These are phyloP conservation scores for Meleagris gallopavo DNA, from an alignment of 2,113 vertebrate species.

Conservation along the genomic window DNA sequence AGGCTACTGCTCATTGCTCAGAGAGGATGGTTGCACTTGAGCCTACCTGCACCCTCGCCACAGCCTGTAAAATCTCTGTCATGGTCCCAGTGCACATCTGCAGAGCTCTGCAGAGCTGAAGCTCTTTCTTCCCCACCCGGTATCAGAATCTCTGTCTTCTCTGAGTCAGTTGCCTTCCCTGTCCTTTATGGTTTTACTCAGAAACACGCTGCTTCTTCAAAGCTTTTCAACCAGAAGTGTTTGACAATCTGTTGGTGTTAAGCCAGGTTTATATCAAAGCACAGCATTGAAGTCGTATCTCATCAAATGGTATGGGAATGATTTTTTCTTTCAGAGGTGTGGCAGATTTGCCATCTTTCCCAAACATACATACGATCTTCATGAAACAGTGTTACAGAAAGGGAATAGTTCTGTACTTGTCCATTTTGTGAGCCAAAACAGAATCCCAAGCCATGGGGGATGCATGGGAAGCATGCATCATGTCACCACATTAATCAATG, in stretches of 20 bases:
- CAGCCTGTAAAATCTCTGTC: not conserved
- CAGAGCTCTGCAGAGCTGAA: not conserved
- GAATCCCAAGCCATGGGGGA: not conserved
- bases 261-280: conserved; percentile 70
- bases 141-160: not conserved
- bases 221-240: conserved; percentile 1
- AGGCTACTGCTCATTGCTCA: fast-evolving
- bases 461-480: not conserved
- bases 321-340: conserved; percentile 23
- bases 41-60: not conserved
- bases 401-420: not conserved
- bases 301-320: not conserved
- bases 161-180: not conserved
- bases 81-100: not conserved
- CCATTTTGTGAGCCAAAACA: not conserved
- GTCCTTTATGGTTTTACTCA: conserved; percentile 19
- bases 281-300: conserved; percentile 29
- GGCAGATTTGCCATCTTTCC: not conserved
- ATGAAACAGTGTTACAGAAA: not conserved
- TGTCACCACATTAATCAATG: not conserved
- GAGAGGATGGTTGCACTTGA: not conserved
- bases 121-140: not conserved
- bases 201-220: conserved; percentile 43
- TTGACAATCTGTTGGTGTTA: conserved; percentile 63
- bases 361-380: not conserved